Base-by-base conservation (phyloP, 2,888 invertebrate species). In the Aspidiotus destructor region DNA sequence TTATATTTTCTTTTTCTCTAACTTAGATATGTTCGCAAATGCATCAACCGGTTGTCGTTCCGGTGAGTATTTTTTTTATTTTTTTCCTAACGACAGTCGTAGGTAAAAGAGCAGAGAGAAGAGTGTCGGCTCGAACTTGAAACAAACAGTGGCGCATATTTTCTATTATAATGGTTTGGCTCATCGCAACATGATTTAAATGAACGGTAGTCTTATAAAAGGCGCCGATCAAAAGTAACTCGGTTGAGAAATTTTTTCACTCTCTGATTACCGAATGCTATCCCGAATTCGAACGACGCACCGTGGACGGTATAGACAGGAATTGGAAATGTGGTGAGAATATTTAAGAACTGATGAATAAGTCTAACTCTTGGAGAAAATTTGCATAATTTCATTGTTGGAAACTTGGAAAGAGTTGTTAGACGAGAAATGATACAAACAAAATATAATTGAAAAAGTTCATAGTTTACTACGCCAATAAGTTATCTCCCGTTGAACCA, bases 121-220 rank as follows among this genome's bases (percentile, higher is more conserved):
- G 44, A 40, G 65, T 13, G 67, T 67, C 67, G 67, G 67, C 67
- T 60, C 67, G 17, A 58, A 58, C 67, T 67, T 67, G 48, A 67
- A 67, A 67, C 67, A 13, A 57, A 67, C 67, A 48, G 67, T 67
- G 67, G 67, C 67, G 67, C 67, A 67, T 67, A 67, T 67, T 67
- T 67, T 67, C 67, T 67, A 67, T 67, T 67, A 67, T 67, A 67
- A 67, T 67, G 67, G 67, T 58, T 67, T 52, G 48, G 67, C 67
- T 67, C 67, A 67, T 67, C 67, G 55, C 60, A 60, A 67, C 67
- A 67, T 67, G 60, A 67, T 67, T 67, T 58, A 67, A 67, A 67
- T 67, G 67, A 67, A 58, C 17, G 63, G 63, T 67, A 41, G 67
- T 41, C 52, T 67, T 60, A 67, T 67, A 58, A 60, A 67, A 67